These are phyloP conservation scores for Hippocampus barbouri DNA, from an alignment of 2,113 vertebrate genomes.

Conservation along the genomic window DNA sequence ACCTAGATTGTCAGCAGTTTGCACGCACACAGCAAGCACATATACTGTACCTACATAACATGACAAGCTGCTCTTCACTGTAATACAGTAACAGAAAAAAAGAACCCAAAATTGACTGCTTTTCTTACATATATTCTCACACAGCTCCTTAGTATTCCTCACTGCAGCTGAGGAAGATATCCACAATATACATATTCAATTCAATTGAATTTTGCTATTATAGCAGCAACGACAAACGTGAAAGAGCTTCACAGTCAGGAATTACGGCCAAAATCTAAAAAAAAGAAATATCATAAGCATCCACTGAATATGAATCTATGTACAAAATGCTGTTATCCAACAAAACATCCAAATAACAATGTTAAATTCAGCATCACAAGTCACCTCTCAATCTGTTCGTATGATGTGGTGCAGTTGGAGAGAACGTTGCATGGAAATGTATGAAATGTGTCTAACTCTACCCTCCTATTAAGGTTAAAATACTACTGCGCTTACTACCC, in stretches of 20 bases:
- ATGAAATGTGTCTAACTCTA: too few species aligned
- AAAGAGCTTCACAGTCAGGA: neutral
- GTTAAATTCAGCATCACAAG: too few species aligned
- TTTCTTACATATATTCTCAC: neutral
- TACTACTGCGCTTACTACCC: too few species aligned
- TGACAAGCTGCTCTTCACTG: constrained; percentile 39
- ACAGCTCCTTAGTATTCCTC: neutral
- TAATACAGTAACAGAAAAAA: constrained; percentile 13
- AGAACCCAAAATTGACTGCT: neutral
- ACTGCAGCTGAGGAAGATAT: too few species aligned
- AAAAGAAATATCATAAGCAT: neutral
- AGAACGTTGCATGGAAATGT: too few species aligned
- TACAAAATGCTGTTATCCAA: neutral
- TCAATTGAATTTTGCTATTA: neutral
- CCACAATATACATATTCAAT: neutral
- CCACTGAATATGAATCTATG: neutral
- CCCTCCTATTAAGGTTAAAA: too few species aligned
- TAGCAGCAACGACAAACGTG: neutral
- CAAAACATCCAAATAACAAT: too few species aligned
- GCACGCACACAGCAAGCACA: neutral
- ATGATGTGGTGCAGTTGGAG: too few species aligned
- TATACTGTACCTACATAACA: neutral
- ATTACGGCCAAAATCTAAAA: neutral
- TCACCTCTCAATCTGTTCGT: too few species aligned
- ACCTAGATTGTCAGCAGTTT: constrained; percentile 29